Evolutionary conservation across 2,113 vertebrate species (phyloP).

Genomic region (Lagopus leucura): DNA sequence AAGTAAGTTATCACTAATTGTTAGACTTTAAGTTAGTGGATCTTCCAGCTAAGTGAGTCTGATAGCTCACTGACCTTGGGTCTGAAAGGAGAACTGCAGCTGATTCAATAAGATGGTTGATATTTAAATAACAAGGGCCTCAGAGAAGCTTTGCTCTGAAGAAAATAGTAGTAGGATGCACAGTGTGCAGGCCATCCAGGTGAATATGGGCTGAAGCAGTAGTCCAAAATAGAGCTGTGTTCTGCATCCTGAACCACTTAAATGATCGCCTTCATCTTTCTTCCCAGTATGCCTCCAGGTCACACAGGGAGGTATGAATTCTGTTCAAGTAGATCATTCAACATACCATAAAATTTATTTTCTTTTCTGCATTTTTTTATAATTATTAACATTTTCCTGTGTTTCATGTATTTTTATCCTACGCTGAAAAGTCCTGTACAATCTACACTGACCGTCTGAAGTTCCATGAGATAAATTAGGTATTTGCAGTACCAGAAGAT

Average conservation of each 20-base stretch:
- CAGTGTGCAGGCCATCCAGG: neutral
- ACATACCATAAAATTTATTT: neutral
- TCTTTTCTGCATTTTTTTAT: neutral
- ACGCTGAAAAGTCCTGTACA: neutral
- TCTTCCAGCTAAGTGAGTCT: neutral
- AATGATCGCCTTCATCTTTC: neutral
- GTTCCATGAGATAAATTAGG: accelerated
- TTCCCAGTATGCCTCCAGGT: neutral
- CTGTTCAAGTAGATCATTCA: neutral
- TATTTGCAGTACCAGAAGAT: neutral
- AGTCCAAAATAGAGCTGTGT: neutral
- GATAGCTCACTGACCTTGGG: neutral
- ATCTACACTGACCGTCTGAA: neutral
- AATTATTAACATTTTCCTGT: neutral
- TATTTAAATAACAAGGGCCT: neutral
- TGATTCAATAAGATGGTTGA: neutral
- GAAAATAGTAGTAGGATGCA: neutral
- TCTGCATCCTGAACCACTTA: neutral
- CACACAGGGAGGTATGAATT: neutral
- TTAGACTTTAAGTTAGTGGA: neutral
- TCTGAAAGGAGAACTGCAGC: neutral
- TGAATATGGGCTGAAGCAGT: neutral
- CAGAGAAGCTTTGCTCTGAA: neutral
- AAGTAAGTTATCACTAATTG: neutral
- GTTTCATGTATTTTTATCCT: neutral